A percentile compares a stretch with the other conserved stretches of the same genome.
phyloP scores from a whole-genome alignment of 2,113 vertebrate species.

The Trichomycterus rosablanca region DNA sequence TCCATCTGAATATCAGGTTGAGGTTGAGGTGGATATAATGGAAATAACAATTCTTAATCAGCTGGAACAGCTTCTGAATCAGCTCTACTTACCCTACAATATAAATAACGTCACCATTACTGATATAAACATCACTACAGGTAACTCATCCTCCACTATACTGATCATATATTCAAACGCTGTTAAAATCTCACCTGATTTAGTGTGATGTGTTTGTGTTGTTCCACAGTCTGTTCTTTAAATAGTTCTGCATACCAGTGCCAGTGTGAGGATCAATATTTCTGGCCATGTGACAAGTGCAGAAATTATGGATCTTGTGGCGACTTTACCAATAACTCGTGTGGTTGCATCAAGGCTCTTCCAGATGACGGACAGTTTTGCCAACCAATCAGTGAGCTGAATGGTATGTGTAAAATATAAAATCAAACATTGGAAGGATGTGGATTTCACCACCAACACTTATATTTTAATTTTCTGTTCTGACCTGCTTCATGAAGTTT shows the following conservation, averaged over 20 bases:
- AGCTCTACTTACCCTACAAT: not conserved
- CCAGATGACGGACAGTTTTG: slow-evolving; percentile 51
- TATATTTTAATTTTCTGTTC: no score
- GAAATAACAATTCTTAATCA: not conserved
- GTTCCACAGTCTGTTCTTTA: slow-evolving; percentile 50
- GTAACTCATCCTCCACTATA: not conserved
- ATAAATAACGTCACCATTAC: not conserved
- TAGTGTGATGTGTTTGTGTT: not conserved
- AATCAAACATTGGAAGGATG: no score
- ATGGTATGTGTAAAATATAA: not conserved
- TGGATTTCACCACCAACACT: no score
- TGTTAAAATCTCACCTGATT: no score
- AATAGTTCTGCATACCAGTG: slow-evolving; percentile 48
- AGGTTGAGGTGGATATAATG: not conserved
- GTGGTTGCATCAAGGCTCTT: slow-evolving; percentile 52
- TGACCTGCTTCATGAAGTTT: no score
- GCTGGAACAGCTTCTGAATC: not conserved
- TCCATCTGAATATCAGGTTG: not conserved
- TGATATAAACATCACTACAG: slow-evolving; percentile 1
- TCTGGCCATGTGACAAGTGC: slow-evolving; percentile 50
- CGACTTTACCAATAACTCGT: slow-evolving; percentile 26
- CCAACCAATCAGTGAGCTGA: slow-evolving; percentile 26
- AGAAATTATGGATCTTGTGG: slow-evolving; percentile 47
- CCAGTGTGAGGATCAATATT: slow-evolving; percentile 54
- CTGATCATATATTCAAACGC: no score